These are phyloP conservation scores for Ellobius talpinus DNA, from an alignment of 2,113 vertebrate genomes.

Conservation along the genomic window DNA sequence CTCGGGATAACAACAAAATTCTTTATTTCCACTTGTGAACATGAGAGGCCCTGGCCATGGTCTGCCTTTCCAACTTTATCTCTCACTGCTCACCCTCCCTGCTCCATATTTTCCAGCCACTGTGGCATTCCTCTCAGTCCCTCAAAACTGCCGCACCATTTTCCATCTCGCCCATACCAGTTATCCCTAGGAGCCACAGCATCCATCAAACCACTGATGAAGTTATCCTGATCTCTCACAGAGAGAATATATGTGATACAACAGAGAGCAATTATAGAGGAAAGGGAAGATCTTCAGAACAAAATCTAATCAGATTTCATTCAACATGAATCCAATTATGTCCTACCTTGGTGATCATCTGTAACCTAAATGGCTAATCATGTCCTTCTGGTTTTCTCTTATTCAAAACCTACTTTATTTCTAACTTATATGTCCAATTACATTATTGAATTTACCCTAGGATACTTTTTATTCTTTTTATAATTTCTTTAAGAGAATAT, in stretches of 20 bases:
- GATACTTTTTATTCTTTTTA: background rate
- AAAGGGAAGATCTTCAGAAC: background rate
- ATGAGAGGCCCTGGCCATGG: background rate
- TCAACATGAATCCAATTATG: background rate
- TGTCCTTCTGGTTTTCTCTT: background rate
- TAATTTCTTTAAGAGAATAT: background rate
- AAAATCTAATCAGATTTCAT: slow-evolving; percentile 6
- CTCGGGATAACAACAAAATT: background rate
- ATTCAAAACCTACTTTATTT: slow-evolving; percentile 32
- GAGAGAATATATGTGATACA: background rate
- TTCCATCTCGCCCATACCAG: background rate
- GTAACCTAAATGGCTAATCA: background rate
- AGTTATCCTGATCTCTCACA: background rate
- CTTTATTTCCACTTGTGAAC: background rate
- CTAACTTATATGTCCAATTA: background rate
- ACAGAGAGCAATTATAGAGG: background rate
- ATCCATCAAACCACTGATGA: background rate
- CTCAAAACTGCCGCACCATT: background rate
- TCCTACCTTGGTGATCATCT: background rate
- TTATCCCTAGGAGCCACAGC: background rate
- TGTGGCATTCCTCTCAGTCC: background rate
- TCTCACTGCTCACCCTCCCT: background rate
- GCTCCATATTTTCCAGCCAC: background rate
- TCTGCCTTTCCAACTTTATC: background rate
- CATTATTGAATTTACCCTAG: slow-evolving; percentile 1